Percentiles rank a stretch among this genome's conserved stretches.
Evolutionary conservation across 1,140 invertebrate genomes (phyloP).

Genomic region (Ganaspis sp.): DNA sequence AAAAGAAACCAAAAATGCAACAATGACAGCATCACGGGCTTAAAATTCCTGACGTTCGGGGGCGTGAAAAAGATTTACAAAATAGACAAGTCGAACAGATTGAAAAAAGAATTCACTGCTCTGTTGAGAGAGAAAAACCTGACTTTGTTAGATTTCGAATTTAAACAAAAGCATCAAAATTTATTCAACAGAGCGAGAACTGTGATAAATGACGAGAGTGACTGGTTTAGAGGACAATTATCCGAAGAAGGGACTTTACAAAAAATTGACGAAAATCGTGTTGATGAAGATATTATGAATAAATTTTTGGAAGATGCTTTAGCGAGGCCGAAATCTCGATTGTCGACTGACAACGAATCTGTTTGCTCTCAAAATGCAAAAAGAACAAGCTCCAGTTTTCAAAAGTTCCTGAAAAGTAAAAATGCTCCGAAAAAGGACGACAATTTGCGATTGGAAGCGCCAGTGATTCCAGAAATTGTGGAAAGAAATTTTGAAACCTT

Average conservation of each 20-base stretch:
- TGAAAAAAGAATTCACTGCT: neutral
- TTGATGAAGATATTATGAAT: slow-evolving; percentile 34
- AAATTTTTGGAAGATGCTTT: slow-evolving; percentile 46
- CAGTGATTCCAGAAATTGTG: slow-evolving; percentile 64
- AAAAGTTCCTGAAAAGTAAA: neutral
- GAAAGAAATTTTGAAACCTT: slow-evolving; percentile 64
- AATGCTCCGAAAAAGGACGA: slow-evolving; percentile 36
- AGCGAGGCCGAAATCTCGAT: slow-evolving; percentile 33
- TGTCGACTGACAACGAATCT: slow-evolving; percentile 5
- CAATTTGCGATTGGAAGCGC: slow-evolving; percentile 60
- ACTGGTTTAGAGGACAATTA: neutral
- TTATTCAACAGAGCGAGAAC: neutral
- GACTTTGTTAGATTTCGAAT: slow-evolving; percentile 15
- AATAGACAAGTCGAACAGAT: slow-evolving; percentile 35
- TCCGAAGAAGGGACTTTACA: neutral
- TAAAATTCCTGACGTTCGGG: slow-evolving; percentile 64
- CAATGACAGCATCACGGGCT: slow-evolving; percentile 38
- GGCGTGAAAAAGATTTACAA: slow-evolving; percentile 53
- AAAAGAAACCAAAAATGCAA: neutral
- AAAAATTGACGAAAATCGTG: neutral
- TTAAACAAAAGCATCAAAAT: neutral
- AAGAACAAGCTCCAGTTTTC: neutral
- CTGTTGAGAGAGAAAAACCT: slow-evolving; percentile 29
- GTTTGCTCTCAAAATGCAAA: neutral
- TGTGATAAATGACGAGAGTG: slow-evolving; percentile 18